Evolutionary conservation across 2,113 vertebrate species (phyloP).

Genomic region (Spizaetus ornatus): DNA sequence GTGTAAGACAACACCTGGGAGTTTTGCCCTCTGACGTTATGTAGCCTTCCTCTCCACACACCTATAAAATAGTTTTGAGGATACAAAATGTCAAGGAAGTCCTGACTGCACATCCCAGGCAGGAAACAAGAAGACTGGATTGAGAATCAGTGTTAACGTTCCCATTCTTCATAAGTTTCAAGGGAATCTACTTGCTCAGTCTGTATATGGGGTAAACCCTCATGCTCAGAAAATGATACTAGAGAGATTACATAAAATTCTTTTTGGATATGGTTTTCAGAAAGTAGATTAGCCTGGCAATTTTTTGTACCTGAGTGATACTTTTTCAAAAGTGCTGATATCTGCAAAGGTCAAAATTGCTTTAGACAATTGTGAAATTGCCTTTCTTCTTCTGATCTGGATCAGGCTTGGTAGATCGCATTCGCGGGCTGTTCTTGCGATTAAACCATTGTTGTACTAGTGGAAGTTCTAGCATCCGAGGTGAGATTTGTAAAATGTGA

Average conservation of each 20-base stretch:
- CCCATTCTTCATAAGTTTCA: background rate
- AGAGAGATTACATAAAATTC: background rate
- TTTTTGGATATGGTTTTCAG: background rate
- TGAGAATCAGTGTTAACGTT: background rate
- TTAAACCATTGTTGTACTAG: background rate
- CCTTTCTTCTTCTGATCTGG: background rate
- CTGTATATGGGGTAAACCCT: background rate
- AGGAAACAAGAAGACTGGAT: background rate
- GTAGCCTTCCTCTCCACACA: background rate
- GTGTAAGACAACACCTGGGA: background rate
- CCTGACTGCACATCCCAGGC: background rate
- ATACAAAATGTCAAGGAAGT: background rate
- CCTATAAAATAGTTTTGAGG: background rate
- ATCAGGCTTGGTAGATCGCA: background rate
- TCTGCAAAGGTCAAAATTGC: background rate
- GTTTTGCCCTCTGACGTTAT: background rate
- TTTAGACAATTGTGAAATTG: background rate
- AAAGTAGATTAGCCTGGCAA: background rate
- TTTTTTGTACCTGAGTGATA: background rate
- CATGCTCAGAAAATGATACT: background rate
- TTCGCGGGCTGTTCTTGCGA: background rate
- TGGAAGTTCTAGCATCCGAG: background rate
- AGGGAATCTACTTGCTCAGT: background rate
- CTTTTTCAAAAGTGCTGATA: background rate
- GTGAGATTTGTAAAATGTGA: background rate